Evolutionary conservation across 2,888 invertebrate species (phyloP), one percentile per base, ranked within the genome.

Genomic region (Drosophila vallismaia): DNA sequence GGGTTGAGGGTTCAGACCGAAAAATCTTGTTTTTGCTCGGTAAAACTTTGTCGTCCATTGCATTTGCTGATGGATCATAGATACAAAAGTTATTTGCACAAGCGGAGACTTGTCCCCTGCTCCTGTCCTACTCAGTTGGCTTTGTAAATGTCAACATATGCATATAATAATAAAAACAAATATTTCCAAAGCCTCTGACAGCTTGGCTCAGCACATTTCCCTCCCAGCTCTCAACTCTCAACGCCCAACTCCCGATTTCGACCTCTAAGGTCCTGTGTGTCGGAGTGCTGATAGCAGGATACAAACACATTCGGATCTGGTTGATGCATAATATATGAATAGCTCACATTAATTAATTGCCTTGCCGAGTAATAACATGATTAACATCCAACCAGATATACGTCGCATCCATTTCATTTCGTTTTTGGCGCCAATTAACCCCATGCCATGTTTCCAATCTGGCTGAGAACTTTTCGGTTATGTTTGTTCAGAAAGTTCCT

Each of bases 91-190:
- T 86, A 80, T 83, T 83, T 86, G 79, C 84, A 76, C 73, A 86
- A 74, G 84, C 81, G 70, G 73, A 86, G 67, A 53, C 48, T 28
- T 64, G 69, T 71, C 71, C 64, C 69, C 44, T 29, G 36, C 51
- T 48, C 38, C 36, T 36, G 48, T 29, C 31, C 14, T 31, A 29
- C 51, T 40, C 58, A 38, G 31, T 48, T 56, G 49, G 42, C 70
- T 70, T 70, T 82, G 63, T 80, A 86, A 82, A 82, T 82, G 86
- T 83, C 86, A 82, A 86, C 82, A 82, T 82, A 82, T 82, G 82
- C 86, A 86, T 82, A 82, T 82, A 82, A 82, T 82, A 82, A 82
- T 82, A 82, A 83, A 86, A 86, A 74, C 84, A 82, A 82, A 82
- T 86, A 82, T 82, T 86, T 60, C 82, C 68, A 80, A 80, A 75